Conservation (phyloP, 2,113 vertebrate species). For the Physeter macrocephalus region DNA sequence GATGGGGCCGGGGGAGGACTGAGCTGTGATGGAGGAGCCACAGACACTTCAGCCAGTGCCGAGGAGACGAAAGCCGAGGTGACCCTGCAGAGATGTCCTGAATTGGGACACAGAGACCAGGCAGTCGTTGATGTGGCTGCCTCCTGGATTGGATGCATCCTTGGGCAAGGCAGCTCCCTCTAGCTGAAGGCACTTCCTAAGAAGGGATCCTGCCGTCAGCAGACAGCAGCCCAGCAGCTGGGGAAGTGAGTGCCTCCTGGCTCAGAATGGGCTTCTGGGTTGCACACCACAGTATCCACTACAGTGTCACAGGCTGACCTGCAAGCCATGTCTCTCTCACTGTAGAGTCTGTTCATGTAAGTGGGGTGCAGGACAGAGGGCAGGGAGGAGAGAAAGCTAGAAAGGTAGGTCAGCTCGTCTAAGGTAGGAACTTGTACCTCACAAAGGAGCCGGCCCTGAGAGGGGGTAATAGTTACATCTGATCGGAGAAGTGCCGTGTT, state of each 20-base stretch:
- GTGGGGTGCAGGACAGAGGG: fast-evolving
- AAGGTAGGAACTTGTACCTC: fast-evolving
- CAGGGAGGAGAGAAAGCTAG: neutral
- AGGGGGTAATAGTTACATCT: no score
- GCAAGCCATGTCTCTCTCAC: fast-evolving
- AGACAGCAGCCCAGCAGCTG: neutral
- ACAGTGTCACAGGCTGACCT: fast-evolving
- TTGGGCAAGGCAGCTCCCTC: neutral
- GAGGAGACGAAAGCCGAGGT: neutral
- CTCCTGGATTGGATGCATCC: fast-evolving
- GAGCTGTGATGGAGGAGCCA: fast-evolving
- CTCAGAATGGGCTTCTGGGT: no score
- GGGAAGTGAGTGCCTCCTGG: neutral
- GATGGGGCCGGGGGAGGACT: fast-evolving
- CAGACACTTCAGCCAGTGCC: neutral
- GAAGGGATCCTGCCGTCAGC: neutral
- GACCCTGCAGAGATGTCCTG: neutral
- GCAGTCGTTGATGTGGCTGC: fast-evolving
- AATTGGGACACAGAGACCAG: neutral
- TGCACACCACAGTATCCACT: neutral
- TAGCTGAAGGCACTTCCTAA: no score
- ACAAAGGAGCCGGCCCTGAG: neutral
- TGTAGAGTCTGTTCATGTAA: no score
- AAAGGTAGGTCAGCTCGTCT: neutral
- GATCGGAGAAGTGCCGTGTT: neutral